phyloP scores from a whole-genome alignment of 2,888 invertebrate genomes.

The Drosophila niveifrons region DNA sequence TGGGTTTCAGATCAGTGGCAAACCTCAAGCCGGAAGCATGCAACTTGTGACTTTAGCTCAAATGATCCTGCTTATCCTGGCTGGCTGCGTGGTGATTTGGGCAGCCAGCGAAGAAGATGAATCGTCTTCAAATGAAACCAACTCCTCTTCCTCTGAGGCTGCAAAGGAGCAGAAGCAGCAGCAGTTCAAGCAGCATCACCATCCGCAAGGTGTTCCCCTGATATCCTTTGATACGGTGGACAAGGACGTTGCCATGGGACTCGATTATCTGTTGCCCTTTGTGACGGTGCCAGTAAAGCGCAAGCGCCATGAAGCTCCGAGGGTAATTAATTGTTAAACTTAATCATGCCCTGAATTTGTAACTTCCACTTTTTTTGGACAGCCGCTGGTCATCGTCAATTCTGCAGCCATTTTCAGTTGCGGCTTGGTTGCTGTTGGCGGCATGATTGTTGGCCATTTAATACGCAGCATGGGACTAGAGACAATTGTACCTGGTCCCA shows the following conservation, averaged over 20 bases:
- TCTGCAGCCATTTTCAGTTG: slow-evolving; percentile 74
- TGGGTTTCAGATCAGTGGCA: slow-evolving; percentile 45
- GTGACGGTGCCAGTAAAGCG: slow-evolving; percentile 74
- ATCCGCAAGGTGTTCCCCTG: slow-evolving; percentile 39
- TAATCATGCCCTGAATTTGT: neutral
- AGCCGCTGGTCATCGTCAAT: slow-evolving; percentile 78
- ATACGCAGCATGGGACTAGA: slow-evolving; percentile 68
- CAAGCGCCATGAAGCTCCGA: slow-evolving; percentile 60
- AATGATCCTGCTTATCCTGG: slow-evolving; percentile 36
- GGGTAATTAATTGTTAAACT: slow-evolving; percentile 30
- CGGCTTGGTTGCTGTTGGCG: slow-evolving; percentile 67
- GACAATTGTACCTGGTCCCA: slow-evolving; percentile 36
- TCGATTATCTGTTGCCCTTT: slow-evolving; percentile 79
- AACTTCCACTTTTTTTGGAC: neutral
- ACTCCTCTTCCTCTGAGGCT: neutral
- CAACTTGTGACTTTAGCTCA: slow-evolving; percentile 28
- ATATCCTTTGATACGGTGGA: slow-evolving; percentile 75
- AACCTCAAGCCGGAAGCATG: slow-evolving; percentile 53
- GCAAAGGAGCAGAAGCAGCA: slow-evolving; percentile 22
- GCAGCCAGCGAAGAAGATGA: slow-evolving; percentile 33
- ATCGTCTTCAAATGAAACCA: neutral
- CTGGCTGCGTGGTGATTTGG: slow-evolving; percentile 41
- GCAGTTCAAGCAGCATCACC: slow-evolving; percentile 2
- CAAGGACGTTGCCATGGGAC: slow-evolving; percentile 67
- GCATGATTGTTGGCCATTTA: slow-evolving; percentile 64